A percentile compares a stretch with the other conserved stretches of the same genome.
Evolutionary conservation across 1,140 invertebrate genomes (phyloP).

Genomic region (Aphaenogaster ashmeadi): DNA sequence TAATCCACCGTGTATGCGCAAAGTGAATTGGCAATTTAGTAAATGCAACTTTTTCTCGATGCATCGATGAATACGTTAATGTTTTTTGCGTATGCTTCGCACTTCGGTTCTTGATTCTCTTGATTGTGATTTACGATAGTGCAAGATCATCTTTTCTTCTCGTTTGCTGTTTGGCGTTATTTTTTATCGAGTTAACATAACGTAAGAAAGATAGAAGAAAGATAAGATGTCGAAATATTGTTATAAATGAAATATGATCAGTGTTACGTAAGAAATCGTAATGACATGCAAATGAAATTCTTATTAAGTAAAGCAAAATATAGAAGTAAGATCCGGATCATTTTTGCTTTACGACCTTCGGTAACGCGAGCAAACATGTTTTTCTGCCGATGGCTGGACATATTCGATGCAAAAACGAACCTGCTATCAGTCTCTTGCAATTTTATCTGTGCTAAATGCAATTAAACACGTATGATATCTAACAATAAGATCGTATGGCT

Average conservation of each 20-base stretch:
- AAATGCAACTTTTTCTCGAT: conserved; percentile 32
- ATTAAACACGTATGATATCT: not conserved
- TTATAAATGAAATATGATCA: not conserved
- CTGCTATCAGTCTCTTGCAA: not conserved
- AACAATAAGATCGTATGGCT: not conserved
- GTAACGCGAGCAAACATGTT: conserved; percentile 42
- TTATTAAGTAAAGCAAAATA: conserved; percentile 21
- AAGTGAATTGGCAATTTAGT: conserved; percentile 59
- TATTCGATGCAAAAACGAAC: conserved; percentile 30
- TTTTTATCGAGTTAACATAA: not conserved
- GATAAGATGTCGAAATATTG: not conserved
- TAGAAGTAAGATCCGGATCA: conserved; percentile 20
- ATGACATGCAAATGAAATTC: conserved; percentile 9
- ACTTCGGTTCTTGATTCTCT: not conserved
- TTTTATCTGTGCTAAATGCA: not conserved
- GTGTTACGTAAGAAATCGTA: not conserved
- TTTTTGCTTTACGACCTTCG: conserved; percentile 35
- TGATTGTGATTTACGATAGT: not conserved
- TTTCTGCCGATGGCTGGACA: not conserved
- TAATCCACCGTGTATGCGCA: not conserved
- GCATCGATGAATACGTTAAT: conserved; percentile 25
- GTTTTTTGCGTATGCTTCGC: not conserved
- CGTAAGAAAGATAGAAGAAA: not conserved
- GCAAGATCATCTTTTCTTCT: not conserved
- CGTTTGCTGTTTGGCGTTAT: not conserved